Evolutionary conservation across 2,797 vertebrate species (phyloP).

Genomic region (Chloroceryle inda): DNA sequence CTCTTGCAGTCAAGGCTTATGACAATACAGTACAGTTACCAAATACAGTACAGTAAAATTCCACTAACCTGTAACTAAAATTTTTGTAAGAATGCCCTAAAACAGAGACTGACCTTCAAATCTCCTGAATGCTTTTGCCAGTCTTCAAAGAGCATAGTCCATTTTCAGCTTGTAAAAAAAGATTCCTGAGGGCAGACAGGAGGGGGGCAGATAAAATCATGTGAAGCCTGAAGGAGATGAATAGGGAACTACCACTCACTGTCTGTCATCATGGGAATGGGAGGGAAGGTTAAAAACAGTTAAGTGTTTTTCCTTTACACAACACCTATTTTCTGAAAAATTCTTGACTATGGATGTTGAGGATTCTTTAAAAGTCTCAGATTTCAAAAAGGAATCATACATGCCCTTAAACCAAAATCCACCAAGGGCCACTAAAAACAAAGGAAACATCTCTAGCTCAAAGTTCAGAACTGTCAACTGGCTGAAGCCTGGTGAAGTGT

Average conservation of each 20-base stretch:
- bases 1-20: not conserved
- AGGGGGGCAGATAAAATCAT: not conserved
- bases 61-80: not conserved
- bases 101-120: slow-evolving; percentile 1
- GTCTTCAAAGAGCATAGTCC: not conserved
- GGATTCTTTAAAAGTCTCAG: not conserved
- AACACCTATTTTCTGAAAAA: not conserved
- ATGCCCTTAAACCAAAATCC: not conserved
- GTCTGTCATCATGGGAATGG: not conserved
- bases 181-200: not conserved
- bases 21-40: not conserved
- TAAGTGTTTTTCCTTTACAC: not conserved
- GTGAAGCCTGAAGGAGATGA: not conserved
- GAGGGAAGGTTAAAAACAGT: not conserved
- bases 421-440: not conserved
- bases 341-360: not conserved
- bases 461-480: not conserved
- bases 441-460: not conserved
- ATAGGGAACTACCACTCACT: not conserved
- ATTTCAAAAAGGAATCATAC: not conserved
- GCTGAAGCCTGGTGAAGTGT: not conserved
- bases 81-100: not conserved
- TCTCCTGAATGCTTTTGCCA: not conserved
- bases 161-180: not conserved
- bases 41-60: not conserved